A percentile compares a stretch with the other conserved stretches of the same genome.
phyloP scores from a whole-genome alignment of 2,797 vertebrate genomes.

The Cygnus olor region DNA sequence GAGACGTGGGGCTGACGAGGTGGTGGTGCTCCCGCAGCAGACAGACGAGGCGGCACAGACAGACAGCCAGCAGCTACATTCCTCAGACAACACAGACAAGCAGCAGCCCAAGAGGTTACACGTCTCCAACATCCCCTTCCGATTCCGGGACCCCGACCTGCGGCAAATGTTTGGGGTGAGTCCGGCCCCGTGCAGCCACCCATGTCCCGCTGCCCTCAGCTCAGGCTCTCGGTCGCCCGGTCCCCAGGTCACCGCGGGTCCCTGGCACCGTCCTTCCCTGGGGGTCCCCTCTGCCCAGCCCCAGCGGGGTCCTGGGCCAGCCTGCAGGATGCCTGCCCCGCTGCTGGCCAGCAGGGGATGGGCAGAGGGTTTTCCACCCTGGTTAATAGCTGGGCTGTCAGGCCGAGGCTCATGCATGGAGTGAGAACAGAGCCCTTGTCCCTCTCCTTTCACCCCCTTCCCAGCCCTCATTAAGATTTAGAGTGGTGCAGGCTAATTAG shows the following conservation, averaged over 20 bases:
- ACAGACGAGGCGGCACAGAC: slow-evolving; percentile 94
- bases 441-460: not conserved
- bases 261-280: accelerated
- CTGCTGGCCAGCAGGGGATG: not conserved
- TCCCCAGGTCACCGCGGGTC: accelerated
- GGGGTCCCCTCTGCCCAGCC: not conserved
- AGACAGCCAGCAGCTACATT: slow-evolving; percentile 89
- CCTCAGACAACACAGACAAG: slow-evolving; percentile 92
- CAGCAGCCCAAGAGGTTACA: slow-evolving; percentile 97
- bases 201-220: accelerated
- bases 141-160: slow-evolving; percentile 97
- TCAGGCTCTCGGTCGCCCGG: not conserved
- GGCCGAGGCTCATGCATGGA: accelerated
- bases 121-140: slow-evolving; percentile 99
- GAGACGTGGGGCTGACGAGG: not conserved
- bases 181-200: not conserved
- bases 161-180: slow-evolving; percentile 99
- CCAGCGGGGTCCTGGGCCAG: no score
- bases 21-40: slow-evolving; percentile 73
- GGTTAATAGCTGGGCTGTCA: accelerated
- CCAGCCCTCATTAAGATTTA: not conserved
- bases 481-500: not conserved
- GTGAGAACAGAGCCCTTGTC: not conserved
- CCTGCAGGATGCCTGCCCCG: accelerated
- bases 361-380: not conserved